A percentile compares a stretch with the other conserved stretches of the same genome.
Evolutionary conservation across 1,140 invertebrate genomes (phyloP).

Genomic region (Drosophila ficusphila): DNA sequence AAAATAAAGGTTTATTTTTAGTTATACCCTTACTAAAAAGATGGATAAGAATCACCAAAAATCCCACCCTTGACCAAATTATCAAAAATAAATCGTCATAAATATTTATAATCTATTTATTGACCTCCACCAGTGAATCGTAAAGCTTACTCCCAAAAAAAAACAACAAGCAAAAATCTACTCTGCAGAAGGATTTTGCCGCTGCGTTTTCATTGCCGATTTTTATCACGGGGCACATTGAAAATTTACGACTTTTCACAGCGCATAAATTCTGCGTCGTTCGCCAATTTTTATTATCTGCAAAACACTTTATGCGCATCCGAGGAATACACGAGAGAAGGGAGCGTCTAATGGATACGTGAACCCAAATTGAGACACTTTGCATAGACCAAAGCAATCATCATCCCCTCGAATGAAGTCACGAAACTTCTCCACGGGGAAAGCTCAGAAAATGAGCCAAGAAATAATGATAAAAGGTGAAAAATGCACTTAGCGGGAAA

Average conservation of each 20-base stretch:
- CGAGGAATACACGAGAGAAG: slow-evolving; percentile 6
- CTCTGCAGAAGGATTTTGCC: slow-evolving; percentile 9
- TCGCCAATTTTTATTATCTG: slow-evolving; percentile 71
- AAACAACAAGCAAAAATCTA: slow-evolving; percentile 6
- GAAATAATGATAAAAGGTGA: slow-evolving; percentile 58
- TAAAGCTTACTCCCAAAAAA: slow-evolving; percentile 32
- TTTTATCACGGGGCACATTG: slow-evolving; percentile 61
- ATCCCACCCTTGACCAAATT: background rate
- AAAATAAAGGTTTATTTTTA: too few species aligned
- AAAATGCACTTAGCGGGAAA: slow-evolving; percentile 34
- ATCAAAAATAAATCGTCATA: background rate
- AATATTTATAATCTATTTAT: slow-evolving; percentile 40
- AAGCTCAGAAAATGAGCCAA: slow-evolving; percentile 19
- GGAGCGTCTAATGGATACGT: slow-evolving; percentile 43
- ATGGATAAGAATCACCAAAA: background rate
- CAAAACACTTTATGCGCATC: slow-evolving; percentile 59
- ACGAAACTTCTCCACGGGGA: background rate
- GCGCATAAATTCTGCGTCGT: slow-evolving; percentile 52
- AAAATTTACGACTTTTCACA: slow-evolving; percentile 64
- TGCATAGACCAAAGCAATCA: slow-evolving; percentile 41
- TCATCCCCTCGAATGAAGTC: background rate
- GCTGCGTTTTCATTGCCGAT: slow-evolving; percentile 45
- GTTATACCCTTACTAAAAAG: too few species aligned
- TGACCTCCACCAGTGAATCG: slow-evolving; percentile 10
- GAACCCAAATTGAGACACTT: slow-evolving; percentile 57